Evolutionary conservation across 1,140 invertebrate genomes (phyloP), one percentile per base, ranked within the genome.

Genomic region (Oncopodura yosiiana): DNA sequence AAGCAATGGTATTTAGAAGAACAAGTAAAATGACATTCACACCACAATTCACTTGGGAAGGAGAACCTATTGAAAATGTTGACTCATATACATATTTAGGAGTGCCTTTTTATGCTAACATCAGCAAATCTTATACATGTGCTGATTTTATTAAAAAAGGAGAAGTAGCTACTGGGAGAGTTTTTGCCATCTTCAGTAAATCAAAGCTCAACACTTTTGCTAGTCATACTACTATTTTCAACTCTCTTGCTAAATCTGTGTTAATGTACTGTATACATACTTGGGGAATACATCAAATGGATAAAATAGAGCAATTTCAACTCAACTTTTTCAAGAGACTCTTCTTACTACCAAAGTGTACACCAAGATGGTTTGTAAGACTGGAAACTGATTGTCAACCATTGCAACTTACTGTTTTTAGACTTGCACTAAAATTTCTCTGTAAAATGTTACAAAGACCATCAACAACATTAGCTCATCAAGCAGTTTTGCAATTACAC

Each of bases 31-130:
- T 23, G 5, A 41, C 26, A 41, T 12, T 2, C 5, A 14, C n/a
- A 9, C 26, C 27, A 2, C 48, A 36, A 32, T 37, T 52, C 8
- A 27, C 19, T 6, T 61, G 53, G 54, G 19, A 39, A 8, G 36
- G 34, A 3, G 18, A 43, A 5, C 8, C 11, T 1, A 58, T 61
- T 1, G 49, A 42, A 2, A 12, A 29, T 3, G 41, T 37, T 11
- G 36, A 49, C 12, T 34, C n/a, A 12, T 59, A 59, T 21, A 50
- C 18, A 1, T 59, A 59, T 23, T 24, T 59, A 3, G 57, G 52
- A 30, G 32, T 54, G 0, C 57, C 52, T 4, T 48, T 58, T 23
- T 29, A 1, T 18, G 48, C 38, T 2, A 27, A 23, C 1, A 34
- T 26, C 8, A 36, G 27, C 11, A 18, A 5, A 4, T 1, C 26